Conservation (phyloP, 2,797 vertebrate species). For the Euthynnus affinis region DNA sequence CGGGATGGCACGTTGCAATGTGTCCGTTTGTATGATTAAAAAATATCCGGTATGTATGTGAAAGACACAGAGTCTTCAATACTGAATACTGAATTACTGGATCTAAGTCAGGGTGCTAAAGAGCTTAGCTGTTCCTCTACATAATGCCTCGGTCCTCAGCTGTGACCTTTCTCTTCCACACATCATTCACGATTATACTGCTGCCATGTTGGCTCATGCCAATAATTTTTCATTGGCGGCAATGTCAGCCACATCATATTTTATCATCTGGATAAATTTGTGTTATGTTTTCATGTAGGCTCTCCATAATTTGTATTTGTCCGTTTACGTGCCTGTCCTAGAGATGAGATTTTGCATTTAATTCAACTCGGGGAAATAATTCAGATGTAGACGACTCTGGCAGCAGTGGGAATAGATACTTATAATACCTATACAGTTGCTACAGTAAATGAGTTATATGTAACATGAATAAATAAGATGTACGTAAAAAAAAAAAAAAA, state of each 20-base stretch:
- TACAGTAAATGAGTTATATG: conserved; percentile 52
- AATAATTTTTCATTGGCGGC: conserved; percentile 83
- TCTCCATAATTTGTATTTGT: conserved; percentile 77
- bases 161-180: conserved; percentile 80
- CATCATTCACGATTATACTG: conserved; percentile 81
- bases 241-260: conserved; percentile 82
- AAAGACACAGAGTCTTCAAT: conserved; percentile 55
- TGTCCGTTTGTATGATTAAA: conserved; percentile 44
- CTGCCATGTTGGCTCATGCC: conserved; percentile 84
- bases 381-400: conserved; percentile 61
- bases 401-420: conserved; percentile 26
- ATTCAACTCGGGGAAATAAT: conserved; percentile 63
- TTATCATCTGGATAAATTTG: conserved; percentile 82
- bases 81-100: conserved; percentile 69
- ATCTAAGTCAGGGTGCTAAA: conserved; percentile 71
- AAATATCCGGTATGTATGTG: conserved; percentile 34
- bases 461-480: conserved; percentile 43
- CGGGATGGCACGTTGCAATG: conserved; percentile 11
- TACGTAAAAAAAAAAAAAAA: conserved; percentile 7
- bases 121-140: conserved; percentile 79
- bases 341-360: conserved; percentile 75
- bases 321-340: conserved; percentile 66
- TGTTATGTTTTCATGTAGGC: conserved; percentile 77
- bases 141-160: conserved; percentile 77
- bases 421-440: conserved; percentile 26